Percentiles rank a stretch among this genome's conserved stretches.
Conservation (phyloP, 2,113 vertebrate species). For the Zosterops pallidus region DNA sequence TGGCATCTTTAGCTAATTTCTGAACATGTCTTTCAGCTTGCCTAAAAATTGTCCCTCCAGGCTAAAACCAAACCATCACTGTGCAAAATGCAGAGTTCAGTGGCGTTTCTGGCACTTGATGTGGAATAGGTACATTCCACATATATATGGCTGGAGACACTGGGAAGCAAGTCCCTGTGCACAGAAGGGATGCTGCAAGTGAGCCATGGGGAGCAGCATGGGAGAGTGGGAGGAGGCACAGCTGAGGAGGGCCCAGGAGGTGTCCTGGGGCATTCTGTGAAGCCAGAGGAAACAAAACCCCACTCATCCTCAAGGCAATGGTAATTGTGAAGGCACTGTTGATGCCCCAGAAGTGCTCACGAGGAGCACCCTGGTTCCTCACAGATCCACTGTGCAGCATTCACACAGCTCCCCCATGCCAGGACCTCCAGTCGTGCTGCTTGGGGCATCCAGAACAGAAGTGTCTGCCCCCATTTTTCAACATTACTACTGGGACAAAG, state of each 20-base stretch:
- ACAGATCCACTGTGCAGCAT: accelerated
- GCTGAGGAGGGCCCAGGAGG: not conserved
- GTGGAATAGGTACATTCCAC: not conserved
- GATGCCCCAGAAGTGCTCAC: not conserved
- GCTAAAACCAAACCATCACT: not conserved
- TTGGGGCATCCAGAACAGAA: not conserved
- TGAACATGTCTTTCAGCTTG: not conserved
- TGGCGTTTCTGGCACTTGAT: not conserved
- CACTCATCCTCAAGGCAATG: not conserved
- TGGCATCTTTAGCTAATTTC: not conserved
- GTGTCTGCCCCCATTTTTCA: not conserved
- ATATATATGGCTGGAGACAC: not conserved
- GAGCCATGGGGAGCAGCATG: not conserved
- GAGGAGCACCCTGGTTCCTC: not conserved
- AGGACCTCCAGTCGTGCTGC: not conserved
- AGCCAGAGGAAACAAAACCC: not conserved
- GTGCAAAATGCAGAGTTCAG: not conserved
- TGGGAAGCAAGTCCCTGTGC: not conserved
- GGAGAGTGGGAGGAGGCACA: not conserved
- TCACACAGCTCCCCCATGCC: not conserved
- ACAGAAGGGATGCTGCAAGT: not conserved
- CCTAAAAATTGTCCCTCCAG: not conserved
- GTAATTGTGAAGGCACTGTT: not conserved
- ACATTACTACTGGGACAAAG: not conserved
- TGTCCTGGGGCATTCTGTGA: not conserved